Percentiles rank a stretch among this genome's conserved stretches.
Evolutionary conservation across 2,113 vertebrate species (phyloP).

Genomic region (Pycnonotus jocosus): DNA sequence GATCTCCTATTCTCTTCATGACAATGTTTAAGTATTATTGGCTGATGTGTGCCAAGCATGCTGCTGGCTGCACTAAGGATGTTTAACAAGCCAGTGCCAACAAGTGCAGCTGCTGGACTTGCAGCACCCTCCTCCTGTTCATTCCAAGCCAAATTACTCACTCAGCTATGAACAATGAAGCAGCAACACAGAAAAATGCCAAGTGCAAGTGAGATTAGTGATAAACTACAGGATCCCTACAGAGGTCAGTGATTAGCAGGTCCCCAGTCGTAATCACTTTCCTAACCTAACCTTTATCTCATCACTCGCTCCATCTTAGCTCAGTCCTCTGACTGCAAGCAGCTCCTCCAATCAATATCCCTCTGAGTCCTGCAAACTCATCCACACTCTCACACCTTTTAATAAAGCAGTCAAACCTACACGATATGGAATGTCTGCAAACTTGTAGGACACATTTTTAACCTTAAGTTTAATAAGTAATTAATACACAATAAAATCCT

Average conservation of each 20-base stretch:
- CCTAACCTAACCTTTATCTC: constrained; percentile 64
- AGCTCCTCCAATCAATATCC: constrained; percentile 62
- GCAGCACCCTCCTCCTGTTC: constrained; percentile 62
- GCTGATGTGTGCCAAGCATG: constrained; percentile 66
- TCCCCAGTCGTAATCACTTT: constrained; percentile 56
- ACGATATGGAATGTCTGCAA: neutral
- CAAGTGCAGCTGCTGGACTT: constrained; percentile 79
- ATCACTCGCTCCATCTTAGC: constrained; percentile 52
- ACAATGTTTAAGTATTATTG: constrained; percentile 71
- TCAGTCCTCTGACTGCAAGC: constrained; percentile 3
- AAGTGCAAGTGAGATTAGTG: constrained; percentile 68
- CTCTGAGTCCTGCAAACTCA: neutral
- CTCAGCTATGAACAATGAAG: constrained; percentile 65
- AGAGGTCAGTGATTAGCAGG: constrained; percentile 76
- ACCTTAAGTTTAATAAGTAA: neutral
- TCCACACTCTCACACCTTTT: neutral
- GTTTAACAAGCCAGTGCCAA: constrained; percentile 73
- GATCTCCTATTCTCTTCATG: constrained; percentile 54
- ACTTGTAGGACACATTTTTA: neutral
- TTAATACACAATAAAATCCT: neutral
- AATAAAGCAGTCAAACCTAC: neutral
- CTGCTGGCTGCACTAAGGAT: constrained; percentile 68
- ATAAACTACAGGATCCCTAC: constrained; percentile 72
- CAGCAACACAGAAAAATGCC: constrained; percentile 60
- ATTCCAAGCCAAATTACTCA: constrained; percentile 71